phyloP scores from a whole-genome alignment of 2,113 vertebrate genomes.

The Leiothrix lutea region DNA sequence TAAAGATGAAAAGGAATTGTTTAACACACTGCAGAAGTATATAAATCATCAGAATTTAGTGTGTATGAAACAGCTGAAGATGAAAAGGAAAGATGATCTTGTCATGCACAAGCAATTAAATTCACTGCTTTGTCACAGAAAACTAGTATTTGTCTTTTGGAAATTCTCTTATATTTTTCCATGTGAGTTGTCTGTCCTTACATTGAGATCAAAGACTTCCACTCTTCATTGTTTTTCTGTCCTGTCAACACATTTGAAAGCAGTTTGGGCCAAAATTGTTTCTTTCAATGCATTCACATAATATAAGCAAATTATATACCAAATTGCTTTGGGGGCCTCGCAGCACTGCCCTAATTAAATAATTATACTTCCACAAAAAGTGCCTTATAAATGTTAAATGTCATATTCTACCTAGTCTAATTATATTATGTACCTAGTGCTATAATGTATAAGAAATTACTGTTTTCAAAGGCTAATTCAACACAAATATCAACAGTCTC shows the following conservation, averaged over 20 bases:
- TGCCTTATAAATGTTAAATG: slow-evolving; percentile 2
- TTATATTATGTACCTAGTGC: neutral
- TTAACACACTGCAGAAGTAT: neutral
- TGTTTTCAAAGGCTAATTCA: slow-evolving; percentile 1
- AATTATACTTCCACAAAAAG: neutral
- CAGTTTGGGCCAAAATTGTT: neutral
- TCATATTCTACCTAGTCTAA: neutral
- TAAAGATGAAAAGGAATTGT: slow-evolving; percentile 1
- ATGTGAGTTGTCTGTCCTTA: neutral
- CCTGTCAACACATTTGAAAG: neutral
- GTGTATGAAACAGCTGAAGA: neutral
- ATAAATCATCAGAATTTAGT: neutral
- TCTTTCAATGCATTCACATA: neutral
- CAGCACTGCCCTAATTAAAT: neutral
- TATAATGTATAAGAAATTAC: neutral
- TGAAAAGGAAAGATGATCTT: neutral
- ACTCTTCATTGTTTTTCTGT: neutral
- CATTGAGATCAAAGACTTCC: neutral
- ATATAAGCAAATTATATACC: neutral
- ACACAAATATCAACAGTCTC: neutral
- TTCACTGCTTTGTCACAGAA: neutral
- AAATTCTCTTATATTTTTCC: neutral
- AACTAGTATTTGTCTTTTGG: neutral
- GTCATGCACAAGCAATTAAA: neutral
- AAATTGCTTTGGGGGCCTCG: neutral